A percentile compares a stretch with the other conserved stretches of the same genome.
Conservation (phyloP, 2,888 invertebrate species). For the Isotomurus palustris region DNA sequence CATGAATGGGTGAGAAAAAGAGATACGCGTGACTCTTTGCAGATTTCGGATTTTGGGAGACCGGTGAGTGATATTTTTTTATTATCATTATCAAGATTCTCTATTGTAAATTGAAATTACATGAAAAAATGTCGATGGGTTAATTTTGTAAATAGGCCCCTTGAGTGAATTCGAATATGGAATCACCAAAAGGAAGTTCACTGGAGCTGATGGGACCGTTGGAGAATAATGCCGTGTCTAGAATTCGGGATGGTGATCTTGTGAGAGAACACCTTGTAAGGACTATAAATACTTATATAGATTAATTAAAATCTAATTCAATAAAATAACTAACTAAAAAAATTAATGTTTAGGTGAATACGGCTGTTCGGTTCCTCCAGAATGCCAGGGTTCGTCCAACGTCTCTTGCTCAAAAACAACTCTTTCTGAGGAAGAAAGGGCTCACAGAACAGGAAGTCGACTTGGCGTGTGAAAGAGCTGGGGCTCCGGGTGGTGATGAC, state of each 20-base stretch:
- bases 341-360: constrained; percentile 63
- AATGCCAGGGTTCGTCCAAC: constrained; percentile 78
- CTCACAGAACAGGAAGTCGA: constrained; percentile 69
- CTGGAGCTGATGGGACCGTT: too few species aligned
- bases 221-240: too few species aligned
- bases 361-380: constrained; percentile 78
- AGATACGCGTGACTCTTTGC: too few species aligned
- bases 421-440: constrained; percentile 72
- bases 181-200: too few species aligned
- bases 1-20: too few species aligned
- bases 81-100: too few species aligned
- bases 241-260: neutral
- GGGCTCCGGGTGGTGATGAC: constrained; percentile 30
- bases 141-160: too few species aligned
- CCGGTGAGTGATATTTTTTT: too few species aligned
- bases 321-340: neutral
- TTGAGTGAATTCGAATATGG: too few species aligned
- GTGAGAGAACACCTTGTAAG: constrained; percentile 36
- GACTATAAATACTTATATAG: neutral
- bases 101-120: too few species aligned
- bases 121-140: too few species aligned
- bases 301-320: constrained; percentile 1
- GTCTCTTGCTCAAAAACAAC: constrained; percentile 70
- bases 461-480: constrained; percentile 65
- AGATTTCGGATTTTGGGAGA: too few species aligned